These are phyloP conservation scores for Arnoldichthys spilopterus DNA, from an alignment of 2,797 vertebrate genomes.

Conservation along the genomic window DNA sequence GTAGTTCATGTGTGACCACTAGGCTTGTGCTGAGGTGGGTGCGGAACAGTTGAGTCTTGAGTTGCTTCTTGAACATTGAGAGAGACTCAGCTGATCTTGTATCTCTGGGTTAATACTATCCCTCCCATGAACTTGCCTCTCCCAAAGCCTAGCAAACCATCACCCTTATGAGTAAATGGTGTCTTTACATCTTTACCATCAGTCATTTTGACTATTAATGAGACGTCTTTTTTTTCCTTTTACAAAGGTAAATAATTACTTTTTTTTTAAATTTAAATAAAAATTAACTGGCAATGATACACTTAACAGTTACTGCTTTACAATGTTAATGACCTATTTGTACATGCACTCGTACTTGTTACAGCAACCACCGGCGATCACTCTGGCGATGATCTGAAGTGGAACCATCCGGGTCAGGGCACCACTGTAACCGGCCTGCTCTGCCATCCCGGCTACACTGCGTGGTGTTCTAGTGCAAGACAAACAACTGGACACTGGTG, in stretches of 20 bases:
- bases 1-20: too few relatives aligned
- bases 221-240: too few relatives aligned
- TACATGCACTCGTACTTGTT: background rate
- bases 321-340: background rate
- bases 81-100: too few relatives aligned
- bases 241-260: background rate
- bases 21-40: too few relatives aligned
- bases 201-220: too few relatives aligned
- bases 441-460: background rate
- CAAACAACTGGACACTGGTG: background rate
- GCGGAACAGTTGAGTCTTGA: too few relatives aligned
- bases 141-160: too few relatives aligned
- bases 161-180: too few relatives aligned
- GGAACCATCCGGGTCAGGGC: conserved; percentile 32
- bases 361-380: conserved; percentile 9
- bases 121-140: too few relatives aligned
- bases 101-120: too few relatives aligned
- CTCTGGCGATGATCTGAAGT: background rate
- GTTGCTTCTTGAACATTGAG: too few relatives aligned
- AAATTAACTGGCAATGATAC: background rate
- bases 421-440: conserved; percentile 19
- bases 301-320: background rate
- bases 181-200: conserved; percentile 4
- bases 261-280: background rate
- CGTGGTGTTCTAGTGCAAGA: background rate